phyloP scores from a whole-genome alignment of 2,113 vertebrate genomes.

The Colaptes auratus region DNA sequence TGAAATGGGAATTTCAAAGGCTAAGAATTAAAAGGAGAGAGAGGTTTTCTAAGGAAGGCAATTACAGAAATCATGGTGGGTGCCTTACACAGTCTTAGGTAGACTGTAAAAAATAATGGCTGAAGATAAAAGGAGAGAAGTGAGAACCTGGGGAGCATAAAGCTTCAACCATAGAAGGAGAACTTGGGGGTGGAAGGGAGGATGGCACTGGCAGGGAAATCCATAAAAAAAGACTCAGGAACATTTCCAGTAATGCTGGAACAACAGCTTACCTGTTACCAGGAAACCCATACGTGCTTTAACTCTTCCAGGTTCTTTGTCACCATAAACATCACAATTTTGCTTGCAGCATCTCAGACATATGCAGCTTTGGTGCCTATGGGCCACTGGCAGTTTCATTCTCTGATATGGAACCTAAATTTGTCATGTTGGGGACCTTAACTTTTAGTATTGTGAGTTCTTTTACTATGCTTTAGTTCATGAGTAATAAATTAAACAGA shows the following conservation, averaged over 20 bases:
- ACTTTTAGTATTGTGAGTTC: neutral
- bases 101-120: neutral
- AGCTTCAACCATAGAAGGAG: neutral
- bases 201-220: neutral
- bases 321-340: neutral
- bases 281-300: neutral
- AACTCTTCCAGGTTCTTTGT: neutral
- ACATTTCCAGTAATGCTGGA: no score
- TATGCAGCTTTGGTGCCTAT: rapidly evolving
- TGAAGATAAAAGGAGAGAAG: neutral
- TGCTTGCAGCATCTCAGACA: neutral
- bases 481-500: neutral
- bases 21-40: neutral
- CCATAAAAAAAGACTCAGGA: neutral
- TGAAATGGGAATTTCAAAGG: neutral
- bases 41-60: neutral
- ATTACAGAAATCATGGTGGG: neutral
- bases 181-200: neutral
- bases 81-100: neutral
- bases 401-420: neutral
- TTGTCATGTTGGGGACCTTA: neutral
- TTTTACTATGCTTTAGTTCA: neutral
- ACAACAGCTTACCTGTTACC: no score
- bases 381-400: neutral
- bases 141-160: neutral